Percentiles rank a stretch among this genome's conserved stretches.
Evolutionary conservation across 2,797 vertebrate genomes (phyloP).

Genomic region (Coregonus sp.): DNA sequence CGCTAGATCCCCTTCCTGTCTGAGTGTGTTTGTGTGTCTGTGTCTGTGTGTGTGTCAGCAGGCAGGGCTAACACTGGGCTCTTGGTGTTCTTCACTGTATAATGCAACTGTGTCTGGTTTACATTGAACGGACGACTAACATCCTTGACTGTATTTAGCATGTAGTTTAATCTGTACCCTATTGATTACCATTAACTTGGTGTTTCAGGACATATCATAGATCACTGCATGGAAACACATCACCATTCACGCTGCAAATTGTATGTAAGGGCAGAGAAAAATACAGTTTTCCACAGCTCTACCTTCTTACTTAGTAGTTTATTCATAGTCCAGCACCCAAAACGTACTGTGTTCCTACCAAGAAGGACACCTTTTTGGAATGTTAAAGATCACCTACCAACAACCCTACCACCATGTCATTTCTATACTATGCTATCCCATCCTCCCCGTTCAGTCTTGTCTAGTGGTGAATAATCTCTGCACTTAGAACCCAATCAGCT

Average conservation of each 20-base stretch:
- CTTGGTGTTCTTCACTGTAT: not conserved
- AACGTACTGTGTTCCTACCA: not conserved
- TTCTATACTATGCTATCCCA: too few species aligned
- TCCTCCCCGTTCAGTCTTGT: not conserved
- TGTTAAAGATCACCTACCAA: too few species aligned
- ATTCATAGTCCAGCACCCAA: too few species aligned
- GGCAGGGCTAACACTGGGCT: not conserved
- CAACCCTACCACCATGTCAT: too few species aligned
- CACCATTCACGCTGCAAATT: not conserved
- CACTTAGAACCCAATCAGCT: not conserved
- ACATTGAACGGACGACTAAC: not conserved
- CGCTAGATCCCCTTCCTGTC: constrained; percentile 8
- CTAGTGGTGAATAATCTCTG: too few species aligned
- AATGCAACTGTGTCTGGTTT: not conserved
- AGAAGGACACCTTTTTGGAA: too few species aligned
- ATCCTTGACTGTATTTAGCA: constrained; percentile 13
- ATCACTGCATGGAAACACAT: constrained; percentile 3
- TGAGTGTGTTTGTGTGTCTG: not conserved
- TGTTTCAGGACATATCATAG: constrained; percentile 2
- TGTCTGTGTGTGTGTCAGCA: not conserved
- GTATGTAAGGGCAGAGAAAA: not conserved
- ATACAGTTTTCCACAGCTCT: not conserved
- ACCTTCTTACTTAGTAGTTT: too few species aligned
- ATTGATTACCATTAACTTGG: constrained; percentile 38
- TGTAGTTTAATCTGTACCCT: not conserved